These are phyloP conservation scores for Catocala fraxini DNA, from an alignment of 2,888 invertebrate genomes.

Conservation along the genomic window DNA sequence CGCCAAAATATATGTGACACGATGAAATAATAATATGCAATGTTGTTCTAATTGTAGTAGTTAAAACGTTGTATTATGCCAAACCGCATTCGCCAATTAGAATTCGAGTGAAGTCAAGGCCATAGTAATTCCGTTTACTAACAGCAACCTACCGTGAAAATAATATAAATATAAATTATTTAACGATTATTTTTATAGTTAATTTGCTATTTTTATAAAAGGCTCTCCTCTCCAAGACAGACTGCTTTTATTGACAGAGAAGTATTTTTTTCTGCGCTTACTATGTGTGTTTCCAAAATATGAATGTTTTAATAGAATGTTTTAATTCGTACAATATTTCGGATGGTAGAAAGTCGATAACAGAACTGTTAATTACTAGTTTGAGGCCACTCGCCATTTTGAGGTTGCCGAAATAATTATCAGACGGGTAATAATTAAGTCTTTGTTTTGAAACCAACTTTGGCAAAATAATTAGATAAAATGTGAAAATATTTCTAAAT, in stretches of 20 bases:
- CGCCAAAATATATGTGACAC: slow-evolving; percentile 28
- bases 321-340: too few relatives aligned
- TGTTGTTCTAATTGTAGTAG: slow-evolving; percentile 25
- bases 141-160: not conserved
- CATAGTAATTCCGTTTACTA: slow-evolving; percentile 16
- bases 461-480: too few relatives aligned
- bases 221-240: too few relatives aligned
- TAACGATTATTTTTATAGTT: too few relatives aligned
- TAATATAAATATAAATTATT: too few relatives aligned
- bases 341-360: not conserved
- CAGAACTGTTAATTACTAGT: slow-evolving; percentile 31
- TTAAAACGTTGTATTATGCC: slow-evolving; percentile 13
- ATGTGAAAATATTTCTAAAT: too few relatives aligned
- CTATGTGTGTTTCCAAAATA: too few relatives aligned
- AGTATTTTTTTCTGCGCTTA: too few relatives aligned
- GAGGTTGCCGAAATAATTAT: not conserved
- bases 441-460: not conserved
- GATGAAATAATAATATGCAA: slow-evolving; percentile 10
- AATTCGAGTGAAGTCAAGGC: slow-evolving; percentile 34
- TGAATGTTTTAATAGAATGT: too few relatives aligned
- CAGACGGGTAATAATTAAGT: not conserved
- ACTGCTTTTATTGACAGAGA: too few relatives aligned
- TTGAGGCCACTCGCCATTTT: slow-evolving; percentile 17
- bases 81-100: slow-evolving; percentile 18
- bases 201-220: too few relatives aligned